Evolutionary conservation across 2,113 vertebrate genomes (phyloP).

Genomic region (Lasiurus borealis): DNA sequence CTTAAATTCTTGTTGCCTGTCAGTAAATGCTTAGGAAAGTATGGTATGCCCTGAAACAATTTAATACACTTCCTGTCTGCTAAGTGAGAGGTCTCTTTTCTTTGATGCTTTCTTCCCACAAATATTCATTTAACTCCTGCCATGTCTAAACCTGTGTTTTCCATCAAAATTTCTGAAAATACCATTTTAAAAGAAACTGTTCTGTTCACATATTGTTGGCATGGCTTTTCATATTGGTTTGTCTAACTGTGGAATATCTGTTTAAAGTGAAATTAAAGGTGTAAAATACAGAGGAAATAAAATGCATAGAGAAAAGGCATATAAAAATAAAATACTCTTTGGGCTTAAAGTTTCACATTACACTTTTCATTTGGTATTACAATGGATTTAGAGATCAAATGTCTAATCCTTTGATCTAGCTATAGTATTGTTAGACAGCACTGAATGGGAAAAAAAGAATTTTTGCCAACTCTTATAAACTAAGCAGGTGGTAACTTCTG

Average conservation of each 20-base stretch:
- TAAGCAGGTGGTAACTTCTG: conserved; percentile 55
- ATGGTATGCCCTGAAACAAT: not conserved
- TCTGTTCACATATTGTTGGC: not conserved
- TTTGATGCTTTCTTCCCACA: conserved; percentile 32
- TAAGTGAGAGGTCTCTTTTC: not conserved
- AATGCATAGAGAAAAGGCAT: conserved; percentile 4
- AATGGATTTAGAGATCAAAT: conserved; percentile 61
- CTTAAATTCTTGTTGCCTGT: not conserved
- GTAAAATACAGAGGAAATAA: not conserved
- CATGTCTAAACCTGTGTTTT: conserved; percentile 11
- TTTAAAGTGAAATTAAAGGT: conserved; percentile 45
- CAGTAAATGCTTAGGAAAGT: not conserved
- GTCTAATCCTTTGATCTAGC: not conserved
- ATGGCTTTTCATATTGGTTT: not conserved
- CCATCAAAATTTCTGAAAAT: conserved; percentile 24
- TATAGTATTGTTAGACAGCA: not conserved
- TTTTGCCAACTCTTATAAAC: conserved; percentile 29
- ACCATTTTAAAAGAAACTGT: not conserved
- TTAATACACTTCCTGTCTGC: not conserved
- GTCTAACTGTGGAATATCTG: not conserved
- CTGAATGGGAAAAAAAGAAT: not conserved
- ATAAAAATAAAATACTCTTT: conserved; percentile 27
- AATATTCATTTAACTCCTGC: conserved; percentile 27
- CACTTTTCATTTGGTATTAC: not conserved
- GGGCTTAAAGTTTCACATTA: conserved; percentile 56